These are phyloP conservation scores for Galaxea fascicularis DNA, from an alignment of 92 coral and sea anemone genomes.

Conservation along the genomic window DNA sequence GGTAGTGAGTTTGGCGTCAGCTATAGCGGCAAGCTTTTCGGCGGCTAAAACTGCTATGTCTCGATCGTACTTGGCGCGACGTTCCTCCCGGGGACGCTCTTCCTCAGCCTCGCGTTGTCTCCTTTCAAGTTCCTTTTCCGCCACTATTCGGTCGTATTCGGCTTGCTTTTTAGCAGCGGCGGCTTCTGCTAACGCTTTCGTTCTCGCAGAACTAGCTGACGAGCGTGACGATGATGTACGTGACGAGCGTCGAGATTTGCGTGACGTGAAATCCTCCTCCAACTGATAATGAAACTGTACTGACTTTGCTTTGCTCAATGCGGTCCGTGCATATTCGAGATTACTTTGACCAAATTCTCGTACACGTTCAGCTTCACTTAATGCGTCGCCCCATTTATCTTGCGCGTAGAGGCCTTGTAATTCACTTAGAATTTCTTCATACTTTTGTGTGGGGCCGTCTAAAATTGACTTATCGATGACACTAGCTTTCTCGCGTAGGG, in stretches of 20 bases:
- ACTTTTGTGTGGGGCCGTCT: slow-evolving; percentile 3
- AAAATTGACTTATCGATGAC: not conserved
- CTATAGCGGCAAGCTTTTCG: slow-evolving; percentile 54
- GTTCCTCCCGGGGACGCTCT: slow-evolving; percentile 38
- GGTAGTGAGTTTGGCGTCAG: slow-evolving; percentile 57
- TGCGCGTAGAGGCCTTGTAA: slow-evolving; percentile 33
- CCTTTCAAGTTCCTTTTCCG: slow-evolving; percentile 51
- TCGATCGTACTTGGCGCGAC: slow-evolving; percentile 49
- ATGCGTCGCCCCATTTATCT: slow-evolving; percentile 59
- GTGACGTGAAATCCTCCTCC: slow-evolving; percentile 21
- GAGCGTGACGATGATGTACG: slow-evolving; percentile 43
- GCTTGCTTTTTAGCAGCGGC: slow-evolving; percentile 69
- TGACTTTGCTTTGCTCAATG: not conserved
- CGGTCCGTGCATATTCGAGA: not conserved
- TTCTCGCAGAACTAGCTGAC: slow-evolving; percentile 46
- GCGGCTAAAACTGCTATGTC: slow-evolving; percentile 63
- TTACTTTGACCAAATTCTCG: not conserved
- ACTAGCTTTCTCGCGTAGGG: slow-evolving; percentile 6
- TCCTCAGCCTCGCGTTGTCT: slow-evolving; percentile 66
- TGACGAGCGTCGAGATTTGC: slow-evolving; percentile 30
- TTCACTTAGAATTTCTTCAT: not conserved
- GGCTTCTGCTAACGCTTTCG: slow-evolving; percentile 60
- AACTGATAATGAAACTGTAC: not conserved
- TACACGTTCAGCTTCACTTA: not conserved
- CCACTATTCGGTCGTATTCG: slow-evolving; percentile 62